A percentile compares a stretch with the other conserved stretches of the same genome.
Conservation (phyloP, 2,797 vertebrate species). For the Sardinella longiceps region DNA sequence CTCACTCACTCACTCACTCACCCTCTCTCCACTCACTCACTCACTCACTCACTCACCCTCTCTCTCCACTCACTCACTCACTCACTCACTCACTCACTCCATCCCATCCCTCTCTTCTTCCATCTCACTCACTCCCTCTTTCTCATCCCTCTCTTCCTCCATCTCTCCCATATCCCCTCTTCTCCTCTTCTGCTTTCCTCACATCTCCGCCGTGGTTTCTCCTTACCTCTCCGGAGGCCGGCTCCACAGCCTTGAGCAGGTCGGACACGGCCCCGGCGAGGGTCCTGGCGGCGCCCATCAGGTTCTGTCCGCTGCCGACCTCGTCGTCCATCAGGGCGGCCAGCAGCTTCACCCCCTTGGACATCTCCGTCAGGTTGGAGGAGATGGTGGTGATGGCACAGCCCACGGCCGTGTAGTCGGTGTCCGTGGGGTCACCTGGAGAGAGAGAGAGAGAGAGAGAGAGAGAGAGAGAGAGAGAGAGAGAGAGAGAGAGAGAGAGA, state of each 20-base stretch:
- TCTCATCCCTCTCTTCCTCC: not conserved
- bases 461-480: not conserved
- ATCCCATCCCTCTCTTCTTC: too few relatives aligned
- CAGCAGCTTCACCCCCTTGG: conserved; percentile 94
- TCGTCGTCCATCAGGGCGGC: conserved; percentile 96
- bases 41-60: too few relatives aligned
- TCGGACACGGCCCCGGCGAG: conserved; percentile 93
- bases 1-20: not conserved
- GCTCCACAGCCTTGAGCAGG: conserved; percentile 93
- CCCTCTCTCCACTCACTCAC: not conserved
- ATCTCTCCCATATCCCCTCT: too few relatives aligned
- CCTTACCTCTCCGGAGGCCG: conserved; percentile 91
- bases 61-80: too few relatives aligned
- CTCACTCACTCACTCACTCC: not conserved
- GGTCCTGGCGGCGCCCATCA: conserved; percentile 92
- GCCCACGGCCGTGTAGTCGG: conserved; percentile 96
- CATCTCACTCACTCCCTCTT: too few relatives aligned
- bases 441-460: not conserved
- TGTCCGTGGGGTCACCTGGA: conserved; percentile 93
- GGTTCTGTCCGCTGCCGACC: conserved; percentile 93
- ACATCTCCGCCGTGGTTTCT: not conserved
- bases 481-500: not conserved
- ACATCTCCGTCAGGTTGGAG: conserved; percentile 99
- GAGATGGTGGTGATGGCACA: conserved; percentile 99
- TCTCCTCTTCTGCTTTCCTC: not conserved